A percentile compares a stretch with the other conserved stretches of the same genome.
Conservation (phyloP, 2,888 invertebrate genomes). For the Synanthedon vespiformis region DNA sequence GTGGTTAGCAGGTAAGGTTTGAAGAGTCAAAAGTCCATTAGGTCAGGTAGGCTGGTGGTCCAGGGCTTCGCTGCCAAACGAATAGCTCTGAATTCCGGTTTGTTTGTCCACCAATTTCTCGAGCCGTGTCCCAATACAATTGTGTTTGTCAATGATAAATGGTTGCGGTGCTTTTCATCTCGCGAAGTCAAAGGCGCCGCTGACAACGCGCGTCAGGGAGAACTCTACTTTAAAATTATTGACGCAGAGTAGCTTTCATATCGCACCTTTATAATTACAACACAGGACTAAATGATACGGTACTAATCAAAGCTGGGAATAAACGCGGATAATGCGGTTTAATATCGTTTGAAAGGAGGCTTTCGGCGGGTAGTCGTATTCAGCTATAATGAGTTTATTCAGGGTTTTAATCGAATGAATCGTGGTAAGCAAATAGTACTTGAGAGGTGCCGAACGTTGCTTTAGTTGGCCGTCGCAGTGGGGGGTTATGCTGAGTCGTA, state of each 20-base stretch:
- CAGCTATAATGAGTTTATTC: slow-evolving; percentile 68
- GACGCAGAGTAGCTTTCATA: slow-evolving; percentile 20
- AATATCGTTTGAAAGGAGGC: slow-evolving; percentile 64
- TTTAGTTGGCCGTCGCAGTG: slow-evolving; percentile 4
- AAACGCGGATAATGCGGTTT: slow-evolving; percentile 66
- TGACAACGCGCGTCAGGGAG: slow-evolving; percentile 14
- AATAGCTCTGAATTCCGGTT: slow-evolving; percentile 38
- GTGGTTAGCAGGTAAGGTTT: not conserved
- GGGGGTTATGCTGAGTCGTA: slow-evolving; percentile 9
- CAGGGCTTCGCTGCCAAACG: not conserved
- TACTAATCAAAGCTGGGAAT: slow-evolving; percentile 67
- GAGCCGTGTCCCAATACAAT: slow-evolving; percentile 62
- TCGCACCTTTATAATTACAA: slow-evolving; percentile 52
- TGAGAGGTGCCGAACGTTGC: slow-evolving; percentile 20
- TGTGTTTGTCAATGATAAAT: slow-evolving; percentile 71
- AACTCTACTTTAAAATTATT: slow-evolving; percentile 18
- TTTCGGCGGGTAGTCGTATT: slow-evolving; percentile 66
- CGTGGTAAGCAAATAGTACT: slow-evolving; percentile 59
- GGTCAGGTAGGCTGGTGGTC: not conserved
- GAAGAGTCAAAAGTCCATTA: not conserved
- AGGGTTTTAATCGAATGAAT: slow-evolving; percentile 66
- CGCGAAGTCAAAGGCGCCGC: slow-evolving; percentile 59
- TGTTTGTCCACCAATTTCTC: slow-evolving; percentile 65
- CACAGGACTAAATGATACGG: slow-evolving; percentile 68
- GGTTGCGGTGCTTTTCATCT: slow-evolving; percentile 67